These are phyloP conservation scores for Ruditapes philippinarum DNA, from an alignment of 1,140 invertebrate genomes.

Conservation along the genomic window DNA sequence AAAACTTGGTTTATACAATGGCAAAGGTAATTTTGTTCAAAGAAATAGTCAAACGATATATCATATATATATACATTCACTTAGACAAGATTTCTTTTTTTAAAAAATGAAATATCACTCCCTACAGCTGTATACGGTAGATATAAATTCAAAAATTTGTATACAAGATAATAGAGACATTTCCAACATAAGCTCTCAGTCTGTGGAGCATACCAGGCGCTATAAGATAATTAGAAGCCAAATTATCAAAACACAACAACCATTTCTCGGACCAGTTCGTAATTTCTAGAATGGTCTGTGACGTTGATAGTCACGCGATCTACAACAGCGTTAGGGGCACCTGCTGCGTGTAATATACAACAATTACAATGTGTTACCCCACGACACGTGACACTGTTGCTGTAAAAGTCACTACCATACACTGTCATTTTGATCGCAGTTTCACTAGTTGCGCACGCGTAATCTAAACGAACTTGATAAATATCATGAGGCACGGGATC, in stretches of 20 bases:
- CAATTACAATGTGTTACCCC: constrained; percentile 39
- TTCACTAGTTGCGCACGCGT: constrained; percentile 42
- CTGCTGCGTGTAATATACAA: constrained; percentile 55
- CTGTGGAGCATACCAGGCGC: not conserved
- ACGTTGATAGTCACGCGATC: constrained; percentile 44
- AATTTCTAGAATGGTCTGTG: not conserved
- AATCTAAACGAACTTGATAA: constrained; percentile 57
- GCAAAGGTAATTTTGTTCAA: no score
- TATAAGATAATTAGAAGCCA: not conserved
- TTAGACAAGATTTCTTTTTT: no score
- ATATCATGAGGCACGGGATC: constrained; percentile 52
- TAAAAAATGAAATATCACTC: no score
- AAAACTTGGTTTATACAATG: no score
- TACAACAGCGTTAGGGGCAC: constrained; percentile 44
- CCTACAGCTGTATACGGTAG: no score
- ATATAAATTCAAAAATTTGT: no score
- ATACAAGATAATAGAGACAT: no score
- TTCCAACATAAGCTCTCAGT: not conserved
- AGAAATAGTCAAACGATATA: no score
- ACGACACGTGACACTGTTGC: constrained; percentile 23
- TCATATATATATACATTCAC: no score
- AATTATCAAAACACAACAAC: constrained; percentile 45
- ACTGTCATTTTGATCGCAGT: constrained; percentile 53
- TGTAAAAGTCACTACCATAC: constrained; percentile 55
- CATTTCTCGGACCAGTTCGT: constrained; percentile 11